phyloP scores from a whole-genome alignment of 2,888 invertebrate species.

The Gymnocheta viridis region DNA sequence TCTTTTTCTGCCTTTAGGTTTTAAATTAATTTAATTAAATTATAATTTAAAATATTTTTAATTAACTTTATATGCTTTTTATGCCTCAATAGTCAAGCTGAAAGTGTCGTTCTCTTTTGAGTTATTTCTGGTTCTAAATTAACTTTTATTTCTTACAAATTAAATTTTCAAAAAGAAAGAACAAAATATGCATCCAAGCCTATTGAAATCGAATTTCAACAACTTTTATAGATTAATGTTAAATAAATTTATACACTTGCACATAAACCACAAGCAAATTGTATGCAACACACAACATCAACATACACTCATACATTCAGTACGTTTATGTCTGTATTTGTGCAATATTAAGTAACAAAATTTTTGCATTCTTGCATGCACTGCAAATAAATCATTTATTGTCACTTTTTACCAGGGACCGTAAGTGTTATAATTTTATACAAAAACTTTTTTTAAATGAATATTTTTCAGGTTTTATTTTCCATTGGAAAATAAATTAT shows the following conservation, averaged over 20 bases:
- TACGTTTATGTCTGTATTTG: not conserved
- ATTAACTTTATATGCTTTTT: not conserved
- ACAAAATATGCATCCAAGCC: slow-evolving; percentile 10
- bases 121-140: slow-evolving; percentile 29
- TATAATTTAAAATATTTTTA: not conserved
- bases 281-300: not conserved
- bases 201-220: slow-evolving; percentile 60
- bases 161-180: slow-evolving; percentile 37
- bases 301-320: not conserved
- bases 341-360: slow-evolving; percentile 20
- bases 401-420: slow-evolving; percentile 52
- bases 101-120: slow-evolving; percentile 17
- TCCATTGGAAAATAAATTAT: no score
- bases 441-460: no score
- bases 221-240: slow-evolving; percentile 47
- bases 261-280: slow-evolving; percentile 24
- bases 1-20: not conserved
- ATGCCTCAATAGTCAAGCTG: slow-evolving; percentile 2
- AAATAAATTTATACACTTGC: slow-evolving; percentile 15
- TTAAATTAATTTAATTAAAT: not conserved
- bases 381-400: slow-evolving; percentile 61
- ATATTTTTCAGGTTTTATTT: no score
- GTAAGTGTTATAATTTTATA: no score
- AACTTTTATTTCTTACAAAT: slow-evolving; percentile 38
- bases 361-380: slow-evolving; percentile 3